phyloP scores from a whole-genome alignment of 2,888 invertebrate species.

The Platycnemis pennipes region DNA sequence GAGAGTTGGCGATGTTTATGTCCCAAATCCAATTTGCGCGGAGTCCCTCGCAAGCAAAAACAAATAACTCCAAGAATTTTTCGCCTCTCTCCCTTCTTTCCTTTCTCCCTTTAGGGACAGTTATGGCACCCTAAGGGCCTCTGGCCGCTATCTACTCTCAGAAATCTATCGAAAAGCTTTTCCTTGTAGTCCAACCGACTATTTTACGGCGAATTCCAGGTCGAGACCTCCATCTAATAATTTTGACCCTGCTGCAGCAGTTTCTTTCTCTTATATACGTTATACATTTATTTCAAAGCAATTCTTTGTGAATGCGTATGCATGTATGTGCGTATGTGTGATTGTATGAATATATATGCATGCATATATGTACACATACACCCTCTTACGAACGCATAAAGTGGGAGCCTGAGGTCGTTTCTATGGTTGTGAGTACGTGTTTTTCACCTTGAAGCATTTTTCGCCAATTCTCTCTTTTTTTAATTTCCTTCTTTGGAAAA shows the following conservation, averaged over 20 bases:
- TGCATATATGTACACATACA: no score
- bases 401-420: neutral
- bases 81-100: neutral
- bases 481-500: neutral
- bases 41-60: neutral
- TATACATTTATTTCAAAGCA: no score
- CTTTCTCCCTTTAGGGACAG: neutral
- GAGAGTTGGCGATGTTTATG: neutral
- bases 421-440: neutral
- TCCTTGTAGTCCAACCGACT: neutral
- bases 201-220: constrained; percentile 7
- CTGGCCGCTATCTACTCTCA: neutral
- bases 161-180: constrained; percentile 20
- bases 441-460: neutral
- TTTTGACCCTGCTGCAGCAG: neutral
- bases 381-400: neutral
- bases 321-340: neutral
- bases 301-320: no score
- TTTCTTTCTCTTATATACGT: neutral
- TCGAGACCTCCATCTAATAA: neutral
- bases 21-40: constrained; percentile 25
- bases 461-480: no score
- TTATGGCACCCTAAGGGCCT: neutral
- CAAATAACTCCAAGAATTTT: constrained; percentile 1
- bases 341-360: neutral